Conservation (phyloP, 2,888 invertebrate genomes). For the Apocheima hispidaria region DNA sequence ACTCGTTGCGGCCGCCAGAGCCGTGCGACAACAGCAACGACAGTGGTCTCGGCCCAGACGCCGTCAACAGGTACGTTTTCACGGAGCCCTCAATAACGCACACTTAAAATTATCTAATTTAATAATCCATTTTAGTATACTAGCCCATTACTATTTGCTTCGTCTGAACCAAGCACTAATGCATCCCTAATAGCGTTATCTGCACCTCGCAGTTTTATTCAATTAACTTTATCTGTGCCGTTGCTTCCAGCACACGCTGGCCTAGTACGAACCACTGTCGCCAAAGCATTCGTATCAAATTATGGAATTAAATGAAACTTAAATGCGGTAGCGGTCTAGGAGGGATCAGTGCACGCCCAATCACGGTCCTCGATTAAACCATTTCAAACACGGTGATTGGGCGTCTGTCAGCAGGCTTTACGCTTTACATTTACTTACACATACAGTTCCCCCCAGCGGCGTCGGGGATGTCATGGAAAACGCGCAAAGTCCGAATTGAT, state of each 20-base stretch:
- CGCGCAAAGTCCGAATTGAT: too few relatives aligned
- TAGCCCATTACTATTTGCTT: neutral
- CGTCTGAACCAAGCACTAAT: neutral
- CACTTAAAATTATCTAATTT: neutral
- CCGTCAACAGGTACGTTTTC: constrained; percentile 74
- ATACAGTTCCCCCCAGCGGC: too few relatives aligned
- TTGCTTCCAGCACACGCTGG: neutral
- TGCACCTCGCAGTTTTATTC: neutral
- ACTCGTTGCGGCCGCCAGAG: constrained; percentile 80
- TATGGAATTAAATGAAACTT: too few relatives aligned
- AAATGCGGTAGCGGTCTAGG: too few relatives aligned
- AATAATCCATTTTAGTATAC: too few relatives aligned
- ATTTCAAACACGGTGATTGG: too few relatives aligned
- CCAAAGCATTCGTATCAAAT: too few relatives aligned
- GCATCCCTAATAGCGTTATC: neutral
- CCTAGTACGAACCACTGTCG: neutral
- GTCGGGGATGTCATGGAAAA: too few relatives aligned
- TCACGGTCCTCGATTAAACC: too few relatives aligned
- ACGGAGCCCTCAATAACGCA: neutral
- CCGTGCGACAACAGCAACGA: constrained; percentile 96
- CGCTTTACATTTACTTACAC: too few relatives aligned
- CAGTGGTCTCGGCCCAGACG: constrained; percentile 94
- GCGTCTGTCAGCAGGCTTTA: too few relatives aligned
- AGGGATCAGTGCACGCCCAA: too few relatives aligned
- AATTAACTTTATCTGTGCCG: neutral